Conservation (phyloP, 2,797 vertebrate species). For the Takifugu rubripes region DNA sequence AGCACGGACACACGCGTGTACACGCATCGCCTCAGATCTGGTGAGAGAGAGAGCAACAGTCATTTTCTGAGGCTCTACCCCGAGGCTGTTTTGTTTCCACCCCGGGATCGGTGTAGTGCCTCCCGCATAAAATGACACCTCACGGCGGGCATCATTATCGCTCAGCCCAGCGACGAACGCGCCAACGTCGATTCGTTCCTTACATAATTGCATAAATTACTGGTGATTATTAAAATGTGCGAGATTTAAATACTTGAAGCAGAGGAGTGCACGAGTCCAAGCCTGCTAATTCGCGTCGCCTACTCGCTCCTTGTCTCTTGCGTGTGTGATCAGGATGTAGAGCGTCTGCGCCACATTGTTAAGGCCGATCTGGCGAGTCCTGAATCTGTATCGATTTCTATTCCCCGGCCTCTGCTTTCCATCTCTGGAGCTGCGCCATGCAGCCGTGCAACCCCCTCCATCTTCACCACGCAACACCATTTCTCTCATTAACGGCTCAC, state of each 20-base stretch:
- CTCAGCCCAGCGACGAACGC: slow-evolving; percentile 13
- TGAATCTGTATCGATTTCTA: slow-evolving; percentile 81
- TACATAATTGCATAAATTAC: slow-evolving; percentile 10
- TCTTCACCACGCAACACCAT: slow-evolving; percentile 60
- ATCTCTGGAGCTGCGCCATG: slow-evolving; percentile 71
- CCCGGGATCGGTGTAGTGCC: slow-evolving; percentile 35
- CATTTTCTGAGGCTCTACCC: slow-evolving; percentile 64
- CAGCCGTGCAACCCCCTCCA: slow-evolving; percentile 50
- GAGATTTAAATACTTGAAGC: neutral
- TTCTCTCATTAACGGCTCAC: slow-evolving; percentile 66
- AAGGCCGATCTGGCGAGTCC: slow-evolving; percentile 76
- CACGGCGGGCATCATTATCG: slow-evolving; percentile 38
- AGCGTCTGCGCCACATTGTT: slow-evolving; percentile 71
- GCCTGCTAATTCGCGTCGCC: slow-evolving; percentile 34
- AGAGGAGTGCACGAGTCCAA: neutral
- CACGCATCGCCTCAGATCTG: slow-evolving; percentile 58
- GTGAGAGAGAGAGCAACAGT: slow-evolving; percentile 64
- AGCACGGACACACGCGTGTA: slow-evolving; percentile 57
- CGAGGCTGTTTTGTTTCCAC: slow-evolving; percentile 60
- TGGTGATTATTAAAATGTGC: neutral
- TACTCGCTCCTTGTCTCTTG: slow-evolving; percentile 30
- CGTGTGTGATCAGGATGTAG: slow-evolving; percentile 70
- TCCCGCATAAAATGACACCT: slow-evolving; percentile 51
- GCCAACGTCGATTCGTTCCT: slow-evolving; percentile 1
- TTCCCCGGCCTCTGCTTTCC: slow-evolving; percentile 72